phyloP scores from a whole-genome alignment of 2,888 invertebrate genomes.

The Acronicta alni region DNA sequence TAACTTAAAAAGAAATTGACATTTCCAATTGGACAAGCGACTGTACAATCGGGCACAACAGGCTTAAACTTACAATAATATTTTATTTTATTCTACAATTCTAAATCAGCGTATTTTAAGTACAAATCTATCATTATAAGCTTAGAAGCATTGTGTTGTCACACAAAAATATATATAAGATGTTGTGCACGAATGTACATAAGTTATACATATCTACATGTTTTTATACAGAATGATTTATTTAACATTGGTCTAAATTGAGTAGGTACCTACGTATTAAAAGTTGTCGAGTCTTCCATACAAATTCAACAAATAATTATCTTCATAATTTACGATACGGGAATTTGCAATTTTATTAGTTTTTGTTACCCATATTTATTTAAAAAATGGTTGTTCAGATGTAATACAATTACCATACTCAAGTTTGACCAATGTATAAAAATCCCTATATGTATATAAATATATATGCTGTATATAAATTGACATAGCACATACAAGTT shows the following conservation, averaged over 20 bases:
- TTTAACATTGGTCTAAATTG: background rate
- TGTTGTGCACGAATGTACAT: constrained; percentile 77
- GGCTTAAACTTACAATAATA: constrained; percentile 57
- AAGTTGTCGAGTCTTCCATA: background rate
- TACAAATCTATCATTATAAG: constrained; percentile 73
- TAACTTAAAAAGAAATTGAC: constrained; percentile 54
- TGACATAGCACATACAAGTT: constrained; percentile 54
- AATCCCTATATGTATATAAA: background rate
- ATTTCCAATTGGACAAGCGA: constrained; percentile 65
- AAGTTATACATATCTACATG: constrained; percentile 11
- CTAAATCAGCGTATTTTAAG: constrained; percentile 67
- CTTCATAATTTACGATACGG: background rate
- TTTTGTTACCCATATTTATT: no score
- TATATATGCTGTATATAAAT: constrained; percentile 55
- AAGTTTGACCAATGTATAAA: background rate
- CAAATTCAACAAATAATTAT: background rate
- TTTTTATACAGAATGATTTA: constrained; percentile 1
- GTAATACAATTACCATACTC: background rate
- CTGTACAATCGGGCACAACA: constrained; percentile 75
- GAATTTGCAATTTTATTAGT: no score
- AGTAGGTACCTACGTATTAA: background rate
- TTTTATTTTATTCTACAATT: constrained; percentile 55
- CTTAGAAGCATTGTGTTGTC: constrained; percentile 73
- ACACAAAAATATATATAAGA: constrained; percentile 72
- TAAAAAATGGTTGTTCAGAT: no score